phyloP scores from a whole-genome alignment of 2,797 vertebrate species.

The Syndactyla subalaris region DNA sequence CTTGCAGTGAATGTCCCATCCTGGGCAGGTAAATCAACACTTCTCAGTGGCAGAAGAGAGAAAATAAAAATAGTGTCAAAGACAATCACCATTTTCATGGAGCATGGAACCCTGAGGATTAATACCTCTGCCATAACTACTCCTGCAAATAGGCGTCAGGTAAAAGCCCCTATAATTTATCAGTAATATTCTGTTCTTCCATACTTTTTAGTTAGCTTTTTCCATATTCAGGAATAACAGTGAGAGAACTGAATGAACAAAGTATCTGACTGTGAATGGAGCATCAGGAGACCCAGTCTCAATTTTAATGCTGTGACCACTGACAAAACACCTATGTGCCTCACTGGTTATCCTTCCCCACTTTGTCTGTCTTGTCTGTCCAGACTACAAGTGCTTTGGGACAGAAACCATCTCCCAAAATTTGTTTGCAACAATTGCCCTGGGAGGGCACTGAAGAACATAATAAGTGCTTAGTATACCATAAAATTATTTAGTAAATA shows the following conservation, averaged over 20 bases:
- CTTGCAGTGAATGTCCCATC: background rate
- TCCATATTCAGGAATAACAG: background rate
- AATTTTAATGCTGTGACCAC: background rate
- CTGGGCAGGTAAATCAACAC: background rate
- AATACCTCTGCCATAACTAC: background rate
- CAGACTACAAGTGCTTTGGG: background rate
- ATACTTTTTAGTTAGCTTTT: background rate
- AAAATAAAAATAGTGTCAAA: background rate
- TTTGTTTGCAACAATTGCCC: background rate
- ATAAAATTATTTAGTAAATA: constrained; percentile 57
- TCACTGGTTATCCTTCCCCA: background rate
- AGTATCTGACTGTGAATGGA: background rate
- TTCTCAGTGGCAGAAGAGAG: background rate
- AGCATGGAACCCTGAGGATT: background rate
- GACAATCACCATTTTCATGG: background rate
- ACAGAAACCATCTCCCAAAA: background rate
- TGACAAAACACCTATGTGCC: background rate
- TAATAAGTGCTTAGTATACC: background rate
- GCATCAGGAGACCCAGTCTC: background rate
- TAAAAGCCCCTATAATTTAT: background rate
- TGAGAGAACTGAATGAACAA: background rate
- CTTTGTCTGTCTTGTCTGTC: background rate
- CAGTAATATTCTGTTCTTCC: background rate
- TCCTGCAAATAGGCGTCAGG: background rate
- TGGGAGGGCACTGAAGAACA: background rate